Evolutionary conservation across 2,797 vertebrate species (phyloP), one percentile per base, ranked within the genome.

Genomic region (Arremon brunneinucha): DNA sequence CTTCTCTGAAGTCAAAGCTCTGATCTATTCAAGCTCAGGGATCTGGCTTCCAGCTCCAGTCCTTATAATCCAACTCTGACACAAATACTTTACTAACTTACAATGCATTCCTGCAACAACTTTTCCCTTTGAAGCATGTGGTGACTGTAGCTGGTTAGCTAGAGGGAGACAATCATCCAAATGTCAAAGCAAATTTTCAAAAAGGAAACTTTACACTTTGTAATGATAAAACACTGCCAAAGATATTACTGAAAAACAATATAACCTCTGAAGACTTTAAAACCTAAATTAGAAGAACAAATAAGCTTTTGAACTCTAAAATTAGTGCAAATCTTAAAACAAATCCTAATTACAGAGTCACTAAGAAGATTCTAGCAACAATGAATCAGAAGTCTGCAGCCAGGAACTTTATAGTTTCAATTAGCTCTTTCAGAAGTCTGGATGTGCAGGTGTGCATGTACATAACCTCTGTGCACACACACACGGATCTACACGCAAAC

Each of bases 251-350:
- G 28, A 87, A 96, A 94, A 82, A 39, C 32, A 80, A 62, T 55
- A 52, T 9, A 72, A 82, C 14, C 34, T 89, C 67, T 63, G 34
- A 79, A 89, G 67, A 56, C 32, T 64, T 87, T n/a, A 63, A 75
- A 93, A 72, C 53, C 41, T 77, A 84, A 79, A 87, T 76, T 82
- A 91, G 70, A 90, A 79, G 59, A 93, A 90, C 63, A 89, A 86
- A 78, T 88, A 87, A 65, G 50, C 59, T 75, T 89, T 84, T 75
- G 62, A 95, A 76, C 59, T 76, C 80, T 84, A 56, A 91, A 93
- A 89, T 76, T 79, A 90, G 76, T 53, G 43, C 50, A 91, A 80
- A 88, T 83, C 87, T 88, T 75, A 71, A 78, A 69, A 83, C 41
- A 89, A 90, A 88, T 78, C 43, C 69, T 93, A 90, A 94, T 95